Conservation (phyloP, 2,797 vertebrate genomes). For the Notolabrus celidotus region DNA sequence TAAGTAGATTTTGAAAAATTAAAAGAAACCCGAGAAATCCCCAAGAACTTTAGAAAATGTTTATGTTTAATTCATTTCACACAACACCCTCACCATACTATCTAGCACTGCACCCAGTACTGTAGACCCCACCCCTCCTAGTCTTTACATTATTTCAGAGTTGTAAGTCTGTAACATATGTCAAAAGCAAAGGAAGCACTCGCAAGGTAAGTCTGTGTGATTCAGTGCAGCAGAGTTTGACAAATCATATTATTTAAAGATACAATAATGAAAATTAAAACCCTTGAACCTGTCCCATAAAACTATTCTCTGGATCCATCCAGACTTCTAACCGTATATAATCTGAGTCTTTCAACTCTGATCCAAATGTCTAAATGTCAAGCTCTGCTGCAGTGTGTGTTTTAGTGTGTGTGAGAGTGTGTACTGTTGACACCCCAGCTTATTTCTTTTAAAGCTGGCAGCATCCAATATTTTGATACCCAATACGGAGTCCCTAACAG, state of each 20-base stretch:
- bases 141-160: constrained; percentile 16
- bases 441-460: no score
- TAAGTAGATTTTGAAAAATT: constrained; percentile 61
- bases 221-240: constrained; percentile 50
- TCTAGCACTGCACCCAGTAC: constrained; percentile 1
- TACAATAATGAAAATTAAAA: background rate
- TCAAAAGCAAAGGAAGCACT: constrained; percentile 13
- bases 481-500: no score
- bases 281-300: no score
- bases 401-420: constrained; percentile 6
- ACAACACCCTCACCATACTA: constrained; percentile 24
- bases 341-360: background rate
- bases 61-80: constrained; percentile 50
- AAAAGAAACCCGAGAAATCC: constrained; percentile 52
- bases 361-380: constrained; percentile 22
- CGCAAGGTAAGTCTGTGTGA: constrained; percentile 35
- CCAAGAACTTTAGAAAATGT: constrained; percentile 41
- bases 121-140: constrained; percentile 10
- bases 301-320: no score
- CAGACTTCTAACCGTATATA: no score
- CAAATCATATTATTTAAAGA: constrained; percentile 21
- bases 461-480: no score
- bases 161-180: constrained; percentile 7
- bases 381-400: constrained; percentile 44
- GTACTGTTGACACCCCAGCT: background rate